Evolutionary conservation across 2,888 invertebrate species (phyloP).

Genomic region (Colostygia pectinataria): DNA sequence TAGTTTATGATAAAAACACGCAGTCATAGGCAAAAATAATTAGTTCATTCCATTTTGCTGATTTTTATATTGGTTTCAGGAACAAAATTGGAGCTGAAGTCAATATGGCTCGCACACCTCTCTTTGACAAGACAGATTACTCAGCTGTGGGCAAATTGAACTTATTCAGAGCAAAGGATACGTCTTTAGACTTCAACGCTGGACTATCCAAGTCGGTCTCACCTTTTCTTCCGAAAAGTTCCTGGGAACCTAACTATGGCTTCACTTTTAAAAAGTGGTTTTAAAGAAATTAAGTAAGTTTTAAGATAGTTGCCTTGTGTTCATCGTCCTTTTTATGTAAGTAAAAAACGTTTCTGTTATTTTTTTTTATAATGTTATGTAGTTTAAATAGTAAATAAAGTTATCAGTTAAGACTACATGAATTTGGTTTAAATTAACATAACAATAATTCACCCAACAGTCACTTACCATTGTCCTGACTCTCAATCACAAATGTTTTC

Average conservation of each 20-base stretch:
- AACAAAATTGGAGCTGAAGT: slow-evolving; percentile 47
- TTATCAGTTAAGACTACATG: too few relatives aligned
- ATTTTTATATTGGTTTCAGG: slow-evolving; percentile 30
- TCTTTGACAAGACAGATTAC: slow-evolving; percentile 47
- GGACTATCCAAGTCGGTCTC: slow-evolving; percentile 46
- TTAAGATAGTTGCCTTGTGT: too few relatives aligned
- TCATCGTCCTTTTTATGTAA: too few relatives aligned
- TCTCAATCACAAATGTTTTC: too few relatives aligned
- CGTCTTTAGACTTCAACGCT: slow-evolving; percentile 51
- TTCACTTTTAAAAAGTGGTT: slow-evolving; percentile 44
- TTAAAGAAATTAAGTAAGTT: slow-evolving; percentile 13
- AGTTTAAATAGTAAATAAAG: too few relatives aligned
- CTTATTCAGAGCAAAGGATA: slow-evolving; percentile 38
- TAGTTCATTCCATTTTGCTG: too few relatives aligned
- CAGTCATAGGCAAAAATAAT: too few relatives aligned
- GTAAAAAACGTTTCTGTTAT: not conserved
- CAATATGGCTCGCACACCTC: slow-evolving; percentile 42
- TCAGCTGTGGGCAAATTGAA: slow-evolving; percentile 51
- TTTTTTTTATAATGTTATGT: too few relatives aligned
- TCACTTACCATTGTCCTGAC: too few relatives aligned
- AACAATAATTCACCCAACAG: too few relatives aligned
- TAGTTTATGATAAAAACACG: too few relatives aligned
- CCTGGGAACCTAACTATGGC: slow-evolving; percentile 45
- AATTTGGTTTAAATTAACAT: too few relatives aligned
- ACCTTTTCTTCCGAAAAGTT: slow-evolving; percentile 40